Percentiles rank a stretch among this genome's conserved stretches.
Conservation (phyloP, 2,797 vertebrate genomes). For the Acrossocheilus fasciatus region DNA sequence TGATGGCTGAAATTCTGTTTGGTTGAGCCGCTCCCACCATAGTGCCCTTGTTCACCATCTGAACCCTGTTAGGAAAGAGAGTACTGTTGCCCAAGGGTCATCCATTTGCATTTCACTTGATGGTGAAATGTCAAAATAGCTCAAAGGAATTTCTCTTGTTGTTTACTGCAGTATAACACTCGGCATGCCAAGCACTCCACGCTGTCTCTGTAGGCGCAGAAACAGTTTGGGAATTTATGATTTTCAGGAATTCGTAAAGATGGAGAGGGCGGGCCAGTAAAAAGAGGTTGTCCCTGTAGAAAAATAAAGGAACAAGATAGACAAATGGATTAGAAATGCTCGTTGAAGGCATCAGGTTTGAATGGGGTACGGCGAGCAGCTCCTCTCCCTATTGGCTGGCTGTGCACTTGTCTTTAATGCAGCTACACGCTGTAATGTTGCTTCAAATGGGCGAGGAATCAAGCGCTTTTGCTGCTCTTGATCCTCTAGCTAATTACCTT, state of each 20-base stretch:
- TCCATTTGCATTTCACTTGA: constrained; percentile 62
- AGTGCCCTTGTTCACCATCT: constrained; percentile 56
- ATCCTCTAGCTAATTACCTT: constrained; percentile 77
- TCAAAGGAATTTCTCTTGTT: constrained; percentile 65
- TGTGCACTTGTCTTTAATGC: constrained; percentile 71
- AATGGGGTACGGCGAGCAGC: constrained; percentile 39
- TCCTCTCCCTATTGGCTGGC: constrained; percentile 58
- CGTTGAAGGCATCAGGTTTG: constrained; percentile 67
- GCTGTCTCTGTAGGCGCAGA: constrained; percentile 50
- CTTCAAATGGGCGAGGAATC: constrained; percentile 71
- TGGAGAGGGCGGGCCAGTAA: constrained; percentile 48
- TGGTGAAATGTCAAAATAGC: constrained; percentile 68
- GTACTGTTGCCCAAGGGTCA: constrained; percentile 56
- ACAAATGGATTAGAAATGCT: constrained; percentile 76
- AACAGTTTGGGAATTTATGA: constrained; percentile 70
- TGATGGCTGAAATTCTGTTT: constrained; percentile 25
- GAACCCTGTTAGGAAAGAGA: constrained; percentile 54
- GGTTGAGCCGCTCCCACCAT: constrained; percentile 24
- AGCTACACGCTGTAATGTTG: constrained; percentile 65
- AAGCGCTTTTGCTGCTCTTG: constrained; percentile 64
- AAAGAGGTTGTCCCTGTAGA: constrained; percentile 64
- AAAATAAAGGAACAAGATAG: constrained; percentile 66
- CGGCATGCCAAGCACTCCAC: constrained; percentile 57
- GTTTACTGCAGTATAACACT: constrained; percentile 63
- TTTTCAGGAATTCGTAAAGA: constrained; percentile 65